Base-by-base conservation (phyloP, 2,797 vertebrate species). In the Mus minutoides region DNA sequence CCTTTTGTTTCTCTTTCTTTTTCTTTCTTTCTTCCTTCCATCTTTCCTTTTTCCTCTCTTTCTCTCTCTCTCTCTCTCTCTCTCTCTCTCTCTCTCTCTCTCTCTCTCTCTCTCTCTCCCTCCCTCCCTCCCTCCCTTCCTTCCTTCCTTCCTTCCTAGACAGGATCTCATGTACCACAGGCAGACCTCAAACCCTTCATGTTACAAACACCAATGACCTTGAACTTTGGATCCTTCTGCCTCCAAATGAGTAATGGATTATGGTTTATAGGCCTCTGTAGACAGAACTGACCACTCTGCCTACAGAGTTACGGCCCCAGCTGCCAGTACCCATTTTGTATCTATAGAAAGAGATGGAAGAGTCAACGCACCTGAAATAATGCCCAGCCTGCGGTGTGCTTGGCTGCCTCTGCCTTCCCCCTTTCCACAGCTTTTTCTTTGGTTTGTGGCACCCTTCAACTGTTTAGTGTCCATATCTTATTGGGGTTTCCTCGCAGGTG, bases 401-500 rank as follows among this genome's bases (percentile, higher is more conserved):
- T 78, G 54, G 49, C 79, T 83, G 37, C 62, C 54, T 73, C 56
- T 40, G 4, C 5, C 34, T 58, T 31, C 29, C 7, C 29, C 40
- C 71, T 76, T 26, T 71, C 52, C 58, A 3, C 80, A 73, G 54
- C 16, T 64, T 22, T 40, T 77, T 17, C 54, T 60, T 91, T 7
- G 1, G 1, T 24, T 58, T 79, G 19, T 21, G 29, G 58, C 29
- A 21, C 58, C 62, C 49, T 22, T 92, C 31, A 60, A 5, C 5
- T 64, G 52, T 71, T 58, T 73, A 34, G 34, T 80, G 37, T 29
- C 26, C 52, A n/a, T 24, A 17, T 43, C 19, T 46, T 78, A 5
- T 52, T 92, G 82, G 29, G 73, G 71, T 93, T 93, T 83, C 56
- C 54, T 94, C 87, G 46, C 56, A 96, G 90, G 69, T 52, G 2